Evolutionary conservation across 1,140 invertebrate species (phyloP).

Genomic region (Drosophila elegans): DNA sequence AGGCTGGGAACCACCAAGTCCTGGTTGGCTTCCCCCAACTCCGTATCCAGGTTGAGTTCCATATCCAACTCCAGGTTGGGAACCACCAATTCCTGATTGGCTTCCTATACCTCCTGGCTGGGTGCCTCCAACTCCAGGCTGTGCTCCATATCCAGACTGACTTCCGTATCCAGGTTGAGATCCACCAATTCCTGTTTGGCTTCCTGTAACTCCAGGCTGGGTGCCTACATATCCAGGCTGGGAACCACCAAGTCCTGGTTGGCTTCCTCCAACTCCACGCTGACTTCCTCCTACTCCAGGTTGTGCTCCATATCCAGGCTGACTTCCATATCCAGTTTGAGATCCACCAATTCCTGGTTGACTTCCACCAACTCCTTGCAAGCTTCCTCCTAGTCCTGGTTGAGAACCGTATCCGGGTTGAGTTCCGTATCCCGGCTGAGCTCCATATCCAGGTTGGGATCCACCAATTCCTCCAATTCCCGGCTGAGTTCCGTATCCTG

Average conservation of each 20-base stretch:
- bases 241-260: conserved; percentile 1
- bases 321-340: conserved; percentile 16
- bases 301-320: conserved; percentile 7
- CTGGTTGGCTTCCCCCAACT: too few species aligned
- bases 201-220: conserved; percentile 15
- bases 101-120: neutral
- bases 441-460: conserved; percentile 4
- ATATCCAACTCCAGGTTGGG: neutral
- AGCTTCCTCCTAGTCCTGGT: neutral
- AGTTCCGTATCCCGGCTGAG: conserved; percentile 1
- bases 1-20: too few species aligned
- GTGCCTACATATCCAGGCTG: conserved; percentile 1
- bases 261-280: neutral
- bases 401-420: conserved; percentile 1
- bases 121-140: neutral
- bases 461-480: conserved; percentile 4
- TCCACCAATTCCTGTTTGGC: neutral
- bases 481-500: neutral
- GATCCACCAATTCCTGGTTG: conserved; percentile 4
- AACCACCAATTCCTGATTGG: conserved; percentile 1
- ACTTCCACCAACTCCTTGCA: neutral
- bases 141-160: conserved; percentile 9
- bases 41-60: conserved; percentile 16
- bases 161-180: conserved; percentile 10
- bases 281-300: conserved; percentile 2